Conservation (phyloP, 92 coral and sea anemone genomes). For the Palythoa heliodiscus region DNA sequence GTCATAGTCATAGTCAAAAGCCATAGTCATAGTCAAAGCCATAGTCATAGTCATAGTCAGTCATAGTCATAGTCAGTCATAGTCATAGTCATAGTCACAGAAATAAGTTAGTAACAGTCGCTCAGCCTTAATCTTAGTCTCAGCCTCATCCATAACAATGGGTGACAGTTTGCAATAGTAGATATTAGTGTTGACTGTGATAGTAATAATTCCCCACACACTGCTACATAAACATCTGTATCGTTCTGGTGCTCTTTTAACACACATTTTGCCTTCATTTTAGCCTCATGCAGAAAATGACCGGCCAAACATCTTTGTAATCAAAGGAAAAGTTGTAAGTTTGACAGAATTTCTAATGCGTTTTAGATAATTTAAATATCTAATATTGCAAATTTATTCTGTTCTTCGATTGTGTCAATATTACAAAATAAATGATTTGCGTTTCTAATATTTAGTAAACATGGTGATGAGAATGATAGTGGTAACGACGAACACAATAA, state of each 20-base stretch:
- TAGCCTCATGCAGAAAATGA: constrained; percentile 51
- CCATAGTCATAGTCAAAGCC: too few species aligned
- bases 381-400: too few species aligned
- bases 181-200: background rate
- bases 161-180: background rate
- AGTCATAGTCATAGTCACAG: too few species aligned
- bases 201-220: background rate
- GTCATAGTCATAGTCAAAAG: background rate
- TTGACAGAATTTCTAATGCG: background rate
- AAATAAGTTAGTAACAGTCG: too few species aligned
- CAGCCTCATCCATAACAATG: background rate
- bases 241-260: background rate
- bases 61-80: too few species aligned
- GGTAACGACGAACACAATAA: too few species aligned
- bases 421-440: too few species aligned
- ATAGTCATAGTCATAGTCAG: too few species aligned
- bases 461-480: too few species aligned
- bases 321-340: constrained; percentile 84
- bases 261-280: background rate
- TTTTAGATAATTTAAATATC: background rate
- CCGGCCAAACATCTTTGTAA: constrained; percentile 67
- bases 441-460: too few species aligned
- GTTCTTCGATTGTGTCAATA: too few species aligned
- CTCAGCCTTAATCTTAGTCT: background rate
- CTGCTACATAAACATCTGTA: too few species aligned